A percentile compares a stretch with the other conserved stretches of the same genome.
phyloP scores from a whole-genome alignment of 2,888 invertebrate genomes.

The Nephrotoma appendiculata region DNA sequence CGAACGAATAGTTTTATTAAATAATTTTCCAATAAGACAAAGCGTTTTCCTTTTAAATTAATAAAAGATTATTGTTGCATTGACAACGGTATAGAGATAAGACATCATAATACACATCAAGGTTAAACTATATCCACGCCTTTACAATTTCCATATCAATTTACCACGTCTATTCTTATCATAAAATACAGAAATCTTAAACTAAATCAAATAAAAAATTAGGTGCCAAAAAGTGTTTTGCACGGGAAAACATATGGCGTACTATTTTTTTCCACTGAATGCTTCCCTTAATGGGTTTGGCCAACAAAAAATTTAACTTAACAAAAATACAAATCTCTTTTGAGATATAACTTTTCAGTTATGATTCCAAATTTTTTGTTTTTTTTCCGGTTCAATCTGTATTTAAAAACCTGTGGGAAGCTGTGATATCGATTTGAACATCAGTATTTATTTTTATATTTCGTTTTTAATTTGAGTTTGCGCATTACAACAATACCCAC shows the following conservation, averaged over 20 bases:
- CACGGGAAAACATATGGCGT: not conserved
- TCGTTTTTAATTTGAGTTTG: slow-evolving; percentile 6
- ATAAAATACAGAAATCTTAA: not conserved
- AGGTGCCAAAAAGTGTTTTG: not conserved
- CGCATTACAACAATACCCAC: slow-evolving; percentile 7
- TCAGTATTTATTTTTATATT: not conserved
- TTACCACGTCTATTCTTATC: not conserved
- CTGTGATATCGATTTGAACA: slow-evolving; percentile 10
- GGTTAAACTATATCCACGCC: not conserved
- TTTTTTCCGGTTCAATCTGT: not conserved
- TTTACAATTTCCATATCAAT: not conserved
- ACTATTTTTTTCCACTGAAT: not conserved
- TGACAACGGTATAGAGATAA: too few species aligned
- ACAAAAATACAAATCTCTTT: not conserved
- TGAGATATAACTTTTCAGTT: not conserved
- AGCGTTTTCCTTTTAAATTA: too few species aligned
- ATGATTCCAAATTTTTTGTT: not conserved
- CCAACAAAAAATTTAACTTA: not conserved
- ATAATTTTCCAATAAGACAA: too few species aligned
- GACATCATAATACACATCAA: not conserved
- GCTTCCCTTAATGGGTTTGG: not conserved
- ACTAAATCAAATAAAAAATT: not conserved
- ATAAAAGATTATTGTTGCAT: too few species aligned
- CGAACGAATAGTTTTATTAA: too few species aligned
- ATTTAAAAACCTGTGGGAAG: slow-evolving; percentile 8